Conservation (phyloP, 2,113 vertebrate genomes). For the Mola mola region DNA sequence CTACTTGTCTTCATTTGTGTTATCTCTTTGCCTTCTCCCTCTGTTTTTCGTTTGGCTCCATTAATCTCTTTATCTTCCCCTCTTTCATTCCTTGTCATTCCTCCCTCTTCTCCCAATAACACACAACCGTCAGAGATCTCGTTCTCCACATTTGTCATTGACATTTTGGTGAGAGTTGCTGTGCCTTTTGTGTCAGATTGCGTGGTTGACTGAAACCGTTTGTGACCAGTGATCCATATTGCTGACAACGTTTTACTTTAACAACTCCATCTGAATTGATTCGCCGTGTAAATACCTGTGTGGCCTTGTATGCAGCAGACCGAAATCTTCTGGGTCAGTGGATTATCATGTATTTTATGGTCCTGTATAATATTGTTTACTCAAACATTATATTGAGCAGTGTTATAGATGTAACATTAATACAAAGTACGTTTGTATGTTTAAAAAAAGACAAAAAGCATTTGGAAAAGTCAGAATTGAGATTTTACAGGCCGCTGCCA, state of each 20-base stretch:
- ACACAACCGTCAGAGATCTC: conserved; percentile 41
- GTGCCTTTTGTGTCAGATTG: conserved; percentile 30
- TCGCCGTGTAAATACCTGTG: conserved; percentile 22
- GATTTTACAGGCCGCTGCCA: too few relatives aligned
- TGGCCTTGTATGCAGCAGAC: conserved; percentile 5
- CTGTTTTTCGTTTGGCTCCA: conserved; percentile 23
- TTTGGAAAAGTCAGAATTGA: too few relatives aligned
- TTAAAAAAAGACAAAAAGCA: background rate
- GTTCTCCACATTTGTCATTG: conserved; percentile 51
- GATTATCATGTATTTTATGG: background rate
- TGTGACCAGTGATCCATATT: conserved; percentile 53
- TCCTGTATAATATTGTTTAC: background rate
- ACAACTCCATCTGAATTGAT: conserved; percentile 39
- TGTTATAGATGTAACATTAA: background rate
- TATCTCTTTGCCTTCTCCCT: conserved; percentile 33
- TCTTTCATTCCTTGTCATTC: conserved; percentile 47
- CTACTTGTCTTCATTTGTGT: conserved; percentile 54
- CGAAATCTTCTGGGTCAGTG: background rate
- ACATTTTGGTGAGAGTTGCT: conserved; percentile 45
- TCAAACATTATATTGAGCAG: background rate
- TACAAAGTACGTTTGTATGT: conserved; percentile 1
- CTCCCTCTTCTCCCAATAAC: conserved; percentile 49
- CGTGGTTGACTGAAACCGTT: conserved; percentile 57
- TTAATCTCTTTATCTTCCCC: conserved; percentile 54
- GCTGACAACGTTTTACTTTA: conserved; percentile 44